Conservation (phyloP, 1,140 invertebrate genomes). For the Plectus sambesii region DNA sequence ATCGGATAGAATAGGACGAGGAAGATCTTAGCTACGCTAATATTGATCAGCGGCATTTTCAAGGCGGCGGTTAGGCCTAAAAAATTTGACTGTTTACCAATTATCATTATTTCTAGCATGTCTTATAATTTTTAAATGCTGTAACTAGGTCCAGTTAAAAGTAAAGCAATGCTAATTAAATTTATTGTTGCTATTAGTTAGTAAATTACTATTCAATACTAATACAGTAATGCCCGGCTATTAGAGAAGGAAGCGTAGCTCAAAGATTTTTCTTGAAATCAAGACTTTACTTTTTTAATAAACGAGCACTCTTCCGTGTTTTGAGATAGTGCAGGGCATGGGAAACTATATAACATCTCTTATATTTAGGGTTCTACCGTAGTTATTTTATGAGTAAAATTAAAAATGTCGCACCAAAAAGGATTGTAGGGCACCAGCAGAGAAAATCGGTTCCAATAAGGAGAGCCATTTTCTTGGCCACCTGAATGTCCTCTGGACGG, state of each 20-base stretch:
- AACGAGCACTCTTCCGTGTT: too few relatives aligned
- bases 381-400: conserved; percentile 9
- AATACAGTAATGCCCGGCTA: too few relatives aligned
- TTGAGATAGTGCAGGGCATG: too few relatives aligned
- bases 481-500: conserved; percentile 67
- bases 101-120: not conserved
- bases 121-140: conserved; percentile 5
- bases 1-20: conserved; percentile 80
- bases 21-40: conserved; percentile 72
- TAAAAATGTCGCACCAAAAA: conserved; percentile 55
- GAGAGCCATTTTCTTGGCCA: conserved; percentile 90
- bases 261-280: too few relatives aligned
- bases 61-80: conserved; percentile 67
- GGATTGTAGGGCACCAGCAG: conserved; percentile 90
- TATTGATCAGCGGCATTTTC: conserved; percentile 66
- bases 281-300: too few relatives aligned
- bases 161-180: too few relatives aligned
- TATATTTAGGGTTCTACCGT: not conserved
- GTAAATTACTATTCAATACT: too few relatives aligned
- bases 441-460: conserved; percentile 93
- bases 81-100: conserved; percentile 53
- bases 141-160: too few relatives aligned
- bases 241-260: too few relatives aligned
- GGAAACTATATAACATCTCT: not conserved
- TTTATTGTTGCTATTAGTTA: too few relatives aligned